phyloP scores from a whole-genome alignment of 1,140 invertebrate species.

The Linepithema humile region DNA sequence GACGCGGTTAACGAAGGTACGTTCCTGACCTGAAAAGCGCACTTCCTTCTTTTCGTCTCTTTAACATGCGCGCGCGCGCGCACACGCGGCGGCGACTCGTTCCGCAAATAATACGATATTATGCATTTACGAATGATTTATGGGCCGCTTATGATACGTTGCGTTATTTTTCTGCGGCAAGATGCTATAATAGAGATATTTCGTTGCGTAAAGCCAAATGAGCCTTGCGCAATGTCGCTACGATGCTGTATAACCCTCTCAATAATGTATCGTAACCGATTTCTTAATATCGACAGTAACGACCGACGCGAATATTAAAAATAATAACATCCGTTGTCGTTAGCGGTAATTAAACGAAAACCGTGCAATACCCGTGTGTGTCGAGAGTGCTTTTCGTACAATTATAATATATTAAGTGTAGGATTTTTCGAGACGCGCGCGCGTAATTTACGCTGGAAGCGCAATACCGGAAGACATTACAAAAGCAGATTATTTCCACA shows the following conservation, averaged over 20 bases:
- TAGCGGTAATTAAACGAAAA: not conserved
- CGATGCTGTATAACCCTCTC: not conserved
- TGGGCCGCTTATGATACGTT: constrained; percentile 45
- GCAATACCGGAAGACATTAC: constrained; percentile 38
- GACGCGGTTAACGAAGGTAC: constrained; percentile 18
- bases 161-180: constrained; percentile 20
- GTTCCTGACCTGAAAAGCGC: constrained; percentile 69
- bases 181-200: constrained; percentile 51
- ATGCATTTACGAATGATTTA: constrained; percentile 43
- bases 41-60: constrained; percentile 48
- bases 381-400: not conserved
- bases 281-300: constrained; percentile 24
- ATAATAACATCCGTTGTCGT: not conserved
- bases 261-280: constrained; percentile 18
- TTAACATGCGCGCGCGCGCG: not conserved
- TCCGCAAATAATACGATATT: constrained; percentile 58
- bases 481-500: not conserved
- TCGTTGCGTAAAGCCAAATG: constrained; percentile 33
- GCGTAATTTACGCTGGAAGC: not conserved
- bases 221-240: constrained; percentile 29
- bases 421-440: not conserved
- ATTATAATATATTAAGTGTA: not conserved
- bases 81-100: constrained; percentile 17
- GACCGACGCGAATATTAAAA: not conserved
- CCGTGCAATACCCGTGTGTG: not conserved